Base-by-base conservation (phyloP, 2,888 invertebrate genomes). In the Andrena marginata region DNA sequence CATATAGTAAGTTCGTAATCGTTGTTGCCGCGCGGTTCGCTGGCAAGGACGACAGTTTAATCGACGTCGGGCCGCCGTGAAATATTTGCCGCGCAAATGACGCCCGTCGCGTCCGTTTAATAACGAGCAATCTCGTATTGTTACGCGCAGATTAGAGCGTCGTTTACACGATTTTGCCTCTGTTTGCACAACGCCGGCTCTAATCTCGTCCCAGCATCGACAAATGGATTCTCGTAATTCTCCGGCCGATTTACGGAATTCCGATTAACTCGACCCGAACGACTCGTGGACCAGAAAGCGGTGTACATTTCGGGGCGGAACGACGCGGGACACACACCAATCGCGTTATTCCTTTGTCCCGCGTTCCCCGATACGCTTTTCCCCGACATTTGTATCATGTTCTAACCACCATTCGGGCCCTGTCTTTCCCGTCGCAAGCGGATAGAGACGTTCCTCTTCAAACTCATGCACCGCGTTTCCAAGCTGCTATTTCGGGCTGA, bases 141-240 rank as follows among this genome's bases (percentile, higher is more conserved):
- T 72, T 80, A 49, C 80, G 72, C 77, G 35, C 51, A 64, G 73
- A 74, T 78, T 65, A 70, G 74, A 77, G 76, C 77, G 64, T 81
- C 85, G 84, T 86, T 82, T 82, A 80, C 82, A 75, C 75, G 77
- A 78, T 86, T 84, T 88, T 80, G 80, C 73, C 77, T 51, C 75
- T 85, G 77, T 85, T 87, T 82, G 80, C 77, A 64, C 63, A 77
- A 70, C 62, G 49, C 63, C 33, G 69, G 35, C 77, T 77, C 80
- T 87, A 89, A 89, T 88, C 88, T 89, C 86, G 76, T 23, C 5
- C 35, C 62, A 60, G 63, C 80, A 85, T 86, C 89, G 87, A 89
- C 86, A 85, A 90, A 89, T 89, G 83, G 85, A 84, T 86, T 82
- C 85, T 68, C 90, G 86, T 89, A 84, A 89, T 89, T 87, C 89